Conservation (phyloP, 2,888 invertebrate genomes). For the Electrophaes corylata region DNA sequence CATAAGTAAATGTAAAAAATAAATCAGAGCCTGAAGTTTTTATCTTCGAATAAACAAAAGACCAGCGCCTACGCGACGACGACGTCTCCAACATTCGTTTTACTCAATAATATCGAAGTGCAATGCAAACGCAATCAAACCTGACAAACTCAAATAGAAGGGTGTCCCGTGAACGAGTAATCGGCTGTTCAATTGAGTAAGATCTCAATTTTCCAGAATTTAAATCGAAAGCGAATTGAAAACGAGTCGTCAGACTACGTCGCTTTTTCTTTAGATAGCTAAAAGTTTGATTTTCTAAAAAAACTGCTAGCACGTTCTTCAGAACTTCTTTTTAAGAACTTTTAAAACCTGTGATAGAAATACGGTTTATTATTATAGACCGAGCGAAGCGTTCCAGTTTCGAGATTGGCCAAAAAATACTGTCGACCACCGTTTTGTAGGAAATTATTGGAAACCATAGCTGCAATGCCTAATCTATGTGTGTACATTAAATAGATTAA, state of each 20-base stretch:
- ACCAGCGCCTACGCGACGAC: slow-evolving; percentile 43
- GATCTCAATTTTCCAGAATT: slow-evolving; percentile 80
- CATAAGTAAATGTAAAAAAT: too few relatives aligned
- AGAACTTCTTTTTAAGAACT: background rate
- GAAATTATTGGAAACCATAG: too few relatives aligned
- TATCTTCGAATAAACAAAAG: slow-evolving; percentile 33
- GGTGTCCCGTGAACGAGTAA: slow-evolving; percentile 78
- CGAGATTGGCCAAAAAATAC: too few relatives aligned
- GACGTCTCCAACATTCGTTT: slow-evolving; percentile 58
- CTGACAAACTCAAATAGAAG: slow-evolving; percentile 77
- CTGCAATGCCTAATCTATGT: too few relatives aligned
- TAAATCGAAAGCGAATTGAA: slow-evolving; percentile 77
- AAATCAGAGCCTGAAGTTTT: too few relatives aligned
- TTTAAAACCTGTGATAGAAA: too few relatives aligned
- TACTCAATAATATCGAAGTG: slow-evolving; percentile 67
- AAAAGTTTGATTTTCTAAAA: background rate
- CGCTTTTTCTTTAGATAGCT: slow-evolving; percentile 4
- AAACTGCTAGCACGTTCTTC: background rate
- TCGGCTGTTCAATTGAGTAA: slow-evolving; percentile 82
- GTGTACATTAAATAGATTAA: too few relatives aligned
- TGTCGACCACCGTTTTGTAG: too few relatives aligned
- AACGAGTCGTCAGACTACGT: slow-evolving; percentile 56
- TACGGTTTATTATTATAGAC: too few relatives aligned
- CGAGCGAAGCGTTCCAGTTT: too few relatives aligned
- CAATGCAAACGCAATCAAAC: slow-evolving; percentile 79